phyloP scores from a whole-genome alignment of 2,797 vertebrate genomes.

The Serranus cabrilla region DNA sequence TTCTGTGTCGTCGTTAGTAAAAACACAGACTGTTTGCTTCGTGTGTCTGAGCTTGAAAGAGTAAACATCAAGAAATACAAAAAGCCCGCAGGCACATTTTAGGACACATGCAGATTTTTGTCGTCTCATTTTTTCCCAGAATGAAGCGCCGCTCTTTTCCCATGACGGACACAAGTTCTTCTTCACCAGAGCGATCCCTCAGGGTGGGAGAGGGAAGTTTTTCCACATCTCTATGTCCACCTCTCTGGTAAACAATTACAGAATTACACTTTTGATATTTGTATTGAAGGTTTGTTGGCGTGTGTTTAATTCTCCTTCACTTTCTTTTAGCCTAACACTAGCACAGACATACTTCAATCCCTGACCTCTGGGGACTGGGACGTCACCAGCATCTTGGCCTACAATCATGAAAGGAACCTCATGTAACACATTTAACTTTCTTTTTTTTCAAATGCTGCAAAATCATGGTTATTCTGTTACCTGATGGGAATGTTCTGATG shows the following conservation, averaged over 20 bases:
- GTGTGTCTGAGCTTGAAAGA: conserved; percentile 21
- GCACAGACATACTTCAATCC: conserved; percentile 93
- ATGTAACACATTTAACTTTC: conserved; percentile 86
- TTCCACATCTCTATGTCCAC: conserved; percentile 96
- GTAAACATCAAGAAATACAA: conserved; percentile 3
- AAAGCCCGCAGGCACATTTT: conserved; percentile 3
- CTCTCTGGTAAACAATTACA: conserved; percentile 84
- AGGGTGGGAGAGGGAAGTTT: conserved; percentile 96
- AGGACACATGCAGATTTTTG: not conserved
- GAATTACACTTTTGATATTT: not conserved
- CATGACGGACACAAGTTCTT: conserved; percentile 94
- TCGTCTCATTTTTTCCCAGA: conserved; percentile 81
- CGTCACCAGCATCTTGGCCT: conserved; percentile 94
- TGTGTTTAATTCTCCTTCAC: conserved; percentile 5
- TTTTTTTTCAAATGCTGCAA: not conserved
- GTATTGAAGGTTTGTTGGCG: not conserved
- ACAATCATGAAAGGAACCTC: conserved; percentile 90
- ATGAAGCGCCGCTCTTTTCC: conserved; percentile 95
- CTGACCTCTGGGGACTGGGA: conserved; percentile 98
- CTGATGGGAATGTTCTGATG: conserved; percentile 15
- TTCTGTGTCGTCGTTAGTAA: not conserved
- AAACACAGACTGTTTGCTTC: not conserved
- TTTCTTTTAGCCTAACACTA: conserved; percentile 90
- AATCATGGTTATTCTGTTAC: not conserved
- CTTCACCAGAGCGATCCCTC: conserved; percentile 94